Base-by-base conservation (phyloP, 2,113 vertebrate species). In the Mystacornis crossleyi region DNA sequence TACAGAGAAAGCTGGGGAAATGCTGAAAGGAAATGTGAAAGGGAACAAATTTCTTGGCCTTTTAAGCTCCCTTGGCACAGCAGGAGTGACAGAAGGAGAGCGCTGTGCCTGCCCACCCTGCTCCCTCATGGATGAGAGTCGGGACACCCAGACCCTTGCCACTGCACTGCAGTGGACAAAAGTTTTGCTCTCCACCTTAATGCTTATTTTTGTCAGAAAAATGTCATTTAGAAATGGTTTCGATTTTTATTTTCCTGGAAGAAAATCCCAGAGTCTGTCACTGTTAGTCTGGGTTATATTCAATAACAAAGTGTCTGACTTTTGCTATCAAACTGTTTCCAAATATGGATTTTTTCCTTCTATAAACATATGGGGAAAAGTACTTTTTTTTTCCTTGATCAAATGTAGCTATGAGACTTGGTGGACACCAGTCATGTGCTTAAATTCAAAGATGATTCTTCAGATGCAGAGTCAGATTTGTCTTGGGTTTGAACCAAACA, bases 111-210 rank as follows among this genome's bases (percentile, higher is more conserved):
- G 57, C 28, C 31, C 28, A 45, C n/a, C 15, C 16, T 53, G 5
- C 1, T 2, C 15, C 25, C 33, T 50, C 1, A 0, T 43, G 67
- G 47, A 43, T 14, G 16, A 11, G 8, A 33, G 18, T 65, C 0
- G 0, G 7, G 34, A 29, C 33, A 82, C 33, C 20, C 42, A 84
- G 54, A 67, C 18, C 24, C 29, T 77, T 81, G 14, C 21, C 60
- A 18, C 60, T 47, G n/a, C 1, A 6, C 31, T 78, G 54, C 34
- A 15, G 29, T 57, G 36, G 36, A 45, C 50, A 81, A n/a, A 65
- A 57, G 26, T 81, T 93, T 71, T 86, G 18, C 17, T 77, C 21
- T 64, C 9, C 0, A 0, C 15, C 17, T 26, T 91, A 47, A 71
- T 40, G 42, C 12, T 61, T 31, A 15, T 66, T 81, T 95, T 89